Evolutionary conservation across 2,797 vertebrate species (phyloP).

Genomic region (Pangasius krempfi): DNA sequence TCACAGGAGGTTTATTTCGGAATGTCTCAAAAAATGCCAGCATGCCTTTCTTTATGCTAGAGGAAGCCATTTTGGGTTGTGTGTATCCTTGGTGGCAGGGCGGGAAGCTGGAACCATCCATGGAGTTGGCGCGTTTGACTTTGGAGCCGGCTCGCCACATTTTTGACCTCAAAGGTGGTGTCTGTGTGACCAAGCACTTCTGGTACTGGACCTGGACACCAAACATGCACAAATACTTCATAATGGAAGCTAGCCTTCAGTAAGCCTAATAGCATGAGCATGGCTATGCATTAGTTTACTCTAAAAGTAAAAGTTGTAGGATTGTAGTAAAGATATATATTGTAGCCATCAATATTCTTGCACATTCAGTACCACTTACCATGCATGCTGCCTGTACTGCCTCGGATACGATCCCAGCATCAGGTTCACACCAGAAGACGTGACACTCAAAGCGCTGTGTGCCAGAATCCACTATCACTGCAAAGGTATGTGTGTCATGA

Average conservation of each 20-base stretch:
- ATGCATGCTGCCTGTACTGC: slow-evolving; percentile 93
- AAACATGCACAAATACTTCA: slow-evolving; percentile 23
- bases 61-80: slow-evolving; percentile 65
- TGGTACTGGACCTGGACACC: slow-evolving; percentile 88
- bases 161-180: slow-evolving; percentile 80
- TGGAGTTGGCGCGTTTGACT: slow-evolving; percentile 83
- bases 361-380: slow-evolving; percentile 74
- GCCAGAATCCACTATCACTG: slow-evolving; percentile 87
- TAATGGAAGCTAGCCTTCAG: neutral
- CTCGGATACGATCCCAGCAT: slow-evolving; percentile 88
- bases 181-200: slow-evolving; percentile 90
- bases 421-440: slow-evolving; percentile 94
- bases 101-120: slow-evolving; percentile 76
- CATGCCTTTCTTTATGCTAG: slow-evolving; percentile 81
- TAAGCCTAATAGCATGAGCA: neutral
- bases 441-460: slow-evolving; percentile 87
- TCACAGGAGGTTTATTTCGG: slow-evolving; percentile 82
- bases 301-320: neutral
- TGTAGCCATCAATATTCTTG: neutral
- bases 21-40: slow-evolving; percentile 90
- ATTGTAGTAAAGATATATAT: neutral
- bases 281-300: neutral
- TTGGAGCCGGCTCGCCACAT: slow-evolving; percentile 74
- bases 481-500: slow-evolving; percentile 88
- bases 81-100: slow-evolving; percentile 65